Conservation (phyloP, 2,113 vertebrate species). For the Lathamus discolor region DNA sequence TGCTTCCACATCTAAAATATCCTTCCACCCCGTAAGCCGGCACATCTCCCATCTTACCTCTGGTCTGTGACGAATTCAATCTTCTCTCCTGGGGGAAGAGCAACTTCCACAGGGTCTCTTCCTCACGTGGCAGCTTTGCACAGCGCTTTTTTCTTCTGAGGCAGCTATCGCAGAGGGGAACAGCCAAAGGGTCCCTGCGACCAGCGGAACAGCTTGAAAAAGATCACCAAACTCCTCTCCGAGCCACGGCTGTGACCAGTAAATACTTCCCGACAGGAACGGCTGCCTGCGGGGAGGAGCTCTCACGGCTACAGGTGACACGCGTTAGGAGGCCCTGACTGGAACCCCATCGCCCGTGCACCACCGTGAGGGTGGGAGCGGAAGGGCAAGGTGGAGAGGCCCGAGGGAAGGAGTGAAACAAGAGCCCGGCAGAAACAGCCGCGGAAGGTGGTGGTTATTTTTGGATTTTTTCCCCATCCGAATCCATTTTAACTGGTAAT, state of each 20-base stretch:
- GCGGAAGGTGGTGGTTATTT: background rate
- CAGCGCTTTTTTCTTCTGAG: background rate
- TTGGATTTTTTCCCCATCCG: background rate
- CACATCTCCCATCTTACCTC: background rate
- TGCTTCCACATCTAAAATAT: background rate
- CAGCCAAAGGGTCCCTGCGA: background rate
- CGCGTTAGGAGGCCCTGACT: rapidly evolving
- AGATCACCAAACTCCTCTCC: background rate
- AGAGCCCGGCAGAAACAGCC: background rate
- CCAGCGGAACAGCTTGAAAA: background rate
- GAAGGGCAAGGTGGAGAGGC: background rate
- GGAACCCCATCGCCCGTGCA: rapidly evolving
- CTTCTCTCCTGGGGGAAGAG: background rate
- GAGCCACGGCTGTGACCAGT: background rate
- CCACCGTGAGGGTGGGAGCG: background rate
- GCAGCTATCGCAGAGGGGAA: background rate
- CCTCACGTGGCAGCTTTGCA: background rate
- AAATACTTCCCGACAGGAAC: background rate
- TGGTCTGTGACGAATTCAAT: rapidly evolving
- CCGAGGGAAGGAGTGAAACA: background rate
- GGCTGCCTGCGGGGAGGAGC: rapidly evolving
- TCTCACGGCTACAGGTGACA: background rate
- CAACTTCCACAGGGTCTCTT: background rate
- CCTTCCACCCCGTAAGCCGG: background rate
- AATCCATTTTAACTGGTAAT: background rate